Percentiles rank a stretch among this genome's conserved stretches.
phyloP scores from a whole-genome alignment of 2,888 invertebrate species.

The Acanthopleura granulata region DNA sequence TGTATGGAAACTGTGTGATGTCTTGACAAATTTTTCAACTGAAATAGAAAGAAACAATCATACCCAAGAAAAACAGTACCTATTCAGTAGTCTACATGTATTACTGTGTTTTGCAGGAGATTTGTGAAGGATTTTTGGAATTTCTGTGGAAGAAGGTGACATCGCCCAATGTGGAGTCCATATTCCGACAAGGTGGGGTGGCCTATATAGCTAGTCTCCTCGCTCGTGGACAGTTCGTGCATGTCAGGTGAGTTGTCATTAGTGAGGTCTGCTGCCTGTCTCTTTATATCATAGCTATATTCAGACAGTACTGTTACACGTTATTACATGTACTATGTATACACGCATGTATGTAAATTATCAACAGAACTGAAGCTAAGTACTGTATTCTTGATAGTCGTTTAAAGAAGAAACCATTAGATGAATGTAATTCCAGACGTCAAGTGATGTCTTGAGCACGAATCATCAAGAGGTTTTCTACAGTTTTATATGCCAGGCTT shows the following conservation, averaged over 20 bases:
- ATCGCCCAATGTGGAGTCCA: constrained; percentile 76
- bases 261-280: too few species aligned
- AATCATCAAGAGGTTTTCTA: too few species aligned
- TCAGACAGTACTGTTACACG: too few species aligned
- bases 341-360: too few species aligned
- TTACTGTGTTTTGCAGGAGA: constrained; percentile 39
- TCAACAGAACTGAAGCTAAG: too few species aligned
- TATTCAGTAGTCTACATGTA: not conserved
- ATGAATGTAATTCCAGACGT: too few species aligned
- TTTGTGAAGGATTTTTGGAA: constrained; percentile 78
- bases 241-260: constrained; percentile 73
- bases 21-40: not conserved
- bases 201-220: constrained; percentile 83
- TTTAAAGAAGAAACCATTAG: too few species aligned
- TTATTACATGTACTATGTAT: too few species aligned
- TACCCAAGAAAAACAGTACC: not conserved
- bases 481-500: too few species aligned
- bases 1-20: not conserved
- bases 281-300: too few species aligned
- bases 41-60: not conserved
- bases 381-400: too few species aligned
- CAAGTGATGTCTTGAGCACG: too few species aligned
- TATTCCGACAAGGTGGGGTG: constrained; percentile 80
- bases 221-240: constrained; percentile 78
- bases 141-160: constrained; percentile 82